Conservation (phyloP, 2,797 vertebrate species). For the Muscicapa striata region DNA sequence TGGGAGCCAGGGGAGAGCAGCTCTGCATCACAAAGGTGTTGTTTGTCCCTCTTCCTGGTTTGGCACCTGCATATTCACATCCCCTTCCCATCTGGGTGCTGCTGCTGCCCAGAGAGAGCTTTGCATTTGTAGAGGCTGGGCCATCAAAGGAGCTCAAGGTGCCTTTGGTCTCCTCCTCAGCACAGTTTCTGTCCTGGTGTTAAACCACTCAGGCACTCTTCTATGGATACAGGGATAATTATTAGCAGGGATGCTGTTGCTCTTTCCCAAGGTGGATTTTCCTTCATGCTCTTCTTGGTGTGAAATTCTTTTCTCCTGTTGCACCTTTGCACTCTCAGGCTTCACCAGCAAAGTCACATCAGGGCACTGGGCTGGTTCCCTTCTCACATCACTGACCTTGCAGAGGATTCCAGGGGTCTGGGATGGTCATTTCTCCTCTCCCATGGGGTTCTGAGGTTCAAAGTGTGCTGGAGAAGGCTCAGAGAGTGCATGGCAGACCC, state of each 20-base stretch:
- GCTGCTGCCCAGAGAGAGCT: neutral
- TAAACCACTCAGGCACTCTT: neutral
- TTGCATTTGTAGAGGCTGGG: conserved; percentile 40
- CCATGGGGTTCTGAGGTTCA: rapidly evolving
- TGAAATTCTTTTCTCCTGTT: neutral
- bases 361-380: neutral
- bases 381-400: neutral
- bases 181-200: neutral
- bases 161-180: neutral
- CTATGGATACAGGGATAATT: neutral
- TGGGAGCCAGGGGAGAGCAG: neutral
- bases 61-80: conserved; percentile 48
- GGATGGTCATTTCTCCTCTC: neutral
- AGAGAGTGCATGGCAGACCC: neutral
- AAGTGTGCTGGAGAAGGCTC: neutral
- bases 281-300: neutral
- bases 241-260: neutral
- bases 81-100: conserved; percentile 11
- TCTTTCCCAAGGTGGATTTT: neutral
- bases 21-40: conserved; percentile 35
- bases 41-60: conserved; percentile 21
- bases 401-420: neutral
- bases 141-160: conserved; percentile 34
- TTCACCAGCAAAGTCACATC: neutral
- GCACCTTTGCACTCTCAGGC: neutral